Percentiles rank a stretch among this genome's conserved stretches.
Conservation (phyloP, 2,797 vertebrate genomes). For the Antennarius maculatus region DNA sequence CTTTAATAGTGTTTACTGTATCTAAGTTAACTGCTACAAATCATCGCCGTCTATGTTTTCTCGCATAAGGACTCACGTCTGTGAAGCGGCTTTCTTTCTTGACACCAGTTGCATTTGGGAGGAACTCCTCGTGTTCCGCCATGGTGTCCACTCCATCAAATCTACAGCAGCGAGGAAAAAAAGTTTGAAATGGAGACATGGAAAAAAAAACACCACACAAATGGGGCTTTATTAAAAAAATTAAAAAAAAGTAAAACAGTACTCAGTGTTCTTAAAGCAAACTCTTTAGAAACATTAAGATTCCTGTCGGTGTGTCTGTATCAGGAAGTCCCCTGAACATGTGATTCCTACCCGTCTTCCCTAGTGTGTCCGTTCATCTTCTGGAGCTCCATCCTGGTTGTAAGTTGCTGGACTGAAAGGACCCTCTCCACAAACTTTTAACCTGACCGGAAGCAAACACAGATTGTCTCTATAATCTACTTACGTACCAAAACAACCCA, state of each 20-base stretch:
- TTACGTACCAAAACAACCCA: background rate
- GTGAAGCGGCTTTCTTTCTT: conserved; percentile 78
- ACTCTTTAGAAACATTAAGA: background rate
- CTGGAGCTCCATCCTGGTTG: conserved; percentile 77
- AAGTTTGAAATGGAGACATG: background rate
- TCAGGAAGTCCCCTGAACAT: background rate
- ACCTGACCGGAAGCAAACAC: conserved; percentile 25
- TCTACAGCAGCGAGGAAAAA: conserved; percentile 44
- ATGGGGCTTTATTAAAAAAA: background rate
- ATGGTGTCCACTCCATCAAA: conserved; percentile 74
- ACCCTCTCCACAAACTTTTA: conserved; percentile 12
- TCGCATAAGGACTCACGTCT: conserved; percentile 72
- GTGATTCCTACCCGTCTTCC: conserved; percentile 73
- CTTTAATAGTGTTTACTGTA: background rate
- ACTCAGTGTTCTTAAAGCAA: background rate
- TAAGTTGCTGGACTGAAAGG: conserved; percentile 6
- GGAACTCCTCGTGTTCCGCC: conserved; percentile 76
- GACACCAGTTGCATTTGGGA: conserved; percentile 65
- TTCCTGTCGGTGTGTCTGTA: too few relatives aligned
- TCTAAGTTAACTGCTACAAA: background rate
- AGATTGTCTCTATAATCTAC: background rate
- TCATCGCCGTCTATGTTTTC: background rate
- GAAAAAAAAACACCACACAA: background rate
- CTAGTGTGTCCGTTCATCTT: conserved; percentile 79
- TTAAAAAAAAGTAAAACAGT: background rate